Percentiles rank a stretch among this genome's conserved stretches.
These are phyloP conservation scores for Drosophila lutescens DNA, from an alignment of 2,888 invertebrate species.

Conservation along the genomic window DNA sequence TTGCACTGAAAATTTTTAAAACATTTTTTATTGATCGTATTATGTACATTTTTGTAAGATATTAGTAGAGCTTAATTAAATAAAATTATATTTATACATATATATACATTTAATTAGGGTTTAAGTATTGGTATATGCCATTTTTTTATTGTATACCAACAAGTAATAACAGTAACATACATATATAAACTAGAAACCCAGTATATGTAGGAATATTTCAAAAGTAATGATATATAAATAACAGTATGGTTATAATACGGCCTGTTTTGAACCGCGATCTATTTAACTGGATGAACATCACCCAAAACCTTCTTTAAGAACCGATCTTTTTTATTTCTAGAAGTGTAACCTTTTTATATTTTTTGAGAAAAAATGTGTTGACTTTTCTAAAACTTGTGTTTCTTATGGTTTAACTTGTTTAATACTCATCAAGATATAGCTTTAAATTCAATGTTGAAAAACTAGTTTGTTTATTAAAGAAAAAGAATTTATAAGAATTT, in stretches of 20 bases:
- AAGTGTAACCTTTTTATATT: too few relatives aligned
- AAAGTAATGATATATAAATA: neutral
- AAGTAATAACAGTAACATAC: neutral
- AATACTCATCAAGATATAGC: too few relatives aligned
- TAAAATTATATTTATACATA: neutral
- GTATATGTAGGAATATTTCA: neutral
- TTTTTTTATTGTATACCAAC: neutral
- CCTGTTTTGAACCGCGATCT: neutral
- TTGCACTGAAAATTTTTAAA: neutral
- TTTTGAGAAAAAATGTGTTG: too few relatives aligned
- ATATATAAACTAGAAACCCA: neutral
- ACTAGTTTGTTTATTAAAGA: too few relatives aligned
- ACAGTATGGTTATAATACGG: neutral
- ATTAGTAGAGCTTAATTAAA: neutral
- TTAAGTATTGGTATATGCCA: neutral
- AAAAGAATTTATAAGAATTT: too few relatives aligned
- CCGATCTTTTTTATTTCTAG: too few relatives aligned
- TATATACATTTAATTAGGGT: neutral
- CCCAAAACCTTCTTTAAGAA: too few relatives aligned
- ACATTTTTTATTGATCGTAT: neutral
- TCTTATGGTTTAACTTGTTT: too few relatives aligned
- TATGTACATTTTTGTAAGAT: conserved; percentile 3
- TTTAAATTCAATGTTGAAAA: too few relatives aligned
- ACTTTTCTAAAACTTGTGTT: too few relatives aligned
- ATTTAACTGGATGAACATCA: too few relatives aligned